phyloP scores from a whole-genome alignment of 64 coral and sea anemone species.

The Actinia equina region DNA sequence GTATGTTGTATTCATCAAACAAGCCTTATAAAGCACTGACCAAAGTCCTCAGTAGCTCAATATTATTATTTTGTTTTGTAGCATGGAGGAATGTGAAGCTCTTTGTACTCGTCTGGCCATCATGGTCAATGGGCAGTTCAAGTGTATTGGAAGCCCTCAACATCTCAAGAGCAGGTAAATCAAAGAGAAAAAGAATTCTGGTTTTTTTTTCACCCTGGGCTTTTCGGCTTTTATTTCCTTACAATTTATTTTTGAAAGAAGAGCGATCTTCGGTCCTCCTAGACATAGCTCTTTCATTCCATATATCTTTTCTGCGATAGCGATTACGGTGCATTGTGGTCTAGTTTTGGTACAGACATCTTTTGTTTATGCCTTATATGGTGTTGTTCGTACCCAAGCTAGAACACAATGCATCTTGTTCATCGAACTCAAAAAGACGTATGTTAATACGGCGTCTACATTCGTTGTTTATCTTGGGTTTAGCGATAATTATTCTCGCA shows the following conservation, averaged over 20 bases:
- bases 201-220: too few species aligned
- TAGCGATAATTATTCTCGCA: background rate
- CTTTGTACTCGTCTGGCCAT: constrained; percentile 91
- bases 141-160: constrained; percentile 85
- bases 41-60: too few species aligned
- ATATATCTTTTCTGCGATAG: too few species aligned
- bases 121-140: constrained; percentile 99
- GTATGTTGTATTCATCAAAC: constrained; percentile 6
- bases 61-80: constrained; percentile 26
- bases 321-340: too few species aligned
- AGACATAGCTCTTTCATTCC: too few species aligned
- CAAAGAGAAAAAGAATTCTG: background rate
- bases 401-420: background rate
- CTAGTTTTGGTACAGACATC: background rate
- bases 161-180: constrained; percentile 99
- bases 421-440: too few species aligned
- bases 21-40: too few species aligned
- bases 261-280: too few species aligned
- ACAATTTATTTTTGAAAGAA: too few species aligned
- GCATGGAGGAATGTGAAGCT: constrained; percentile 98
- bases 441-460: too few species aligned
- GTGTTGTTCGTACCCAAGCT: background rate
- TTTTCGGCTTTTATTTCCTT: too few species aligned
- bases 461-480: background rate
- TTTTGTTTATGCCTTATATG: background rate